These are phyloP conservation scores for Pterocles orientalis DNA, from an alignment of 2,113 vertebrate species.

Conservation along the genomic window DNA sequence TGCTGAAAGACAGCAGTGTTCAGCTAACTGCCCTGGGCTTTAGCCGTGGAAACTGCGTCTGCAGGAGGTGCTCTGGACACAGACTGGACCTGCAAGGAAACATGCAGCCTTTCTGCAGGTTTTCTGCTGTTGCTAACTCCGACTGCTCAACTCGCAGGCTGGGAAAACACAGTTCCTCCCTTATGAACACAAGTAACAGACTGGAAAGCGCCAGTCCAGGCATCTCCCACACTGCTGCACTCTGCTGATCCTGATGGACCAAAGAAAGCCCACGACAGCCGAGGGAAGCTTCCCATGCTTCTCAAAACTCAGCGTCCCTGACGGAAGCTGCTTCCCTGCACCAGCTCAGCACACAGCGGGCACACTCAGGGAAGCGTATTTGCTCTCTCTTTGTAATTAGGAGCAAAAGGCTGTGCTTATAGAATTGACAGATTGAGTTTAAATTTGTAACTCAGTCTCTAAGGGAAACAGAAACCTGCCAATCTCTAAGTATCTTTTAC, in stretches of 20 bases:
- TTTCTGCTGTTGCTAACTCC: not conserved
- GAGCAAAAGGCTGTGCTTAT: not conserved
- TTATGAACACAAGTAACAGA: not conserved
- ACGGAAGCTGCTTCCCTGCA: not conserved
- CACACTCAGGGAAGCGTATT: not conserved
- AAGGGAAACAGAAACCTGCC: not conserved
- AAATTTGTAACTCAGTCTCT: not conserved
- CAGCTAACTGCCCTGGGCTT: not conserved
- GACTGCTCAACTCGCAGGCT: not conserved
- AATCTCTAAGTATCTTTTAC: not conserved
- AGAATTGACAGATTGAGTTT: not conserved
- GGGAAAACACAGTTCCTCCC: not conserved
- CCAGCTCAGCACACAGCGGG: not conserved
- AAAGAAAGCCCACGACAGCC: not conserved
- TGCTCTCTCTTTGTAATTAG: not conserved
- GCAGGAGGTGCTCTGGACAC: not conserved
- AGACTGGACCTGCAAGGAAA: not conserved
- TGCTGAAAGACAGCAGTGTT: not conserved
- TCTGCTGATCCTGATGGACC: not conserved
- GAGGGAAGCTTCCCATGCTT: not conserved
- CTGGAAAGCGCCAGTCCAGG: not conserved
- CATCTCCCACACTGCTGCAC: not conserved
- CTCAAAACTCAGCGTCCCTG: not conserved
- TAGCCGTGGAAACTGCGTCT: not conserved
- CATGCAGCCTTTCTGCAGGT: not conserved